Evolutionary conservation across 2,113 vertebrate species (phyloP).

Genomic region (Indri indri): DNA sequence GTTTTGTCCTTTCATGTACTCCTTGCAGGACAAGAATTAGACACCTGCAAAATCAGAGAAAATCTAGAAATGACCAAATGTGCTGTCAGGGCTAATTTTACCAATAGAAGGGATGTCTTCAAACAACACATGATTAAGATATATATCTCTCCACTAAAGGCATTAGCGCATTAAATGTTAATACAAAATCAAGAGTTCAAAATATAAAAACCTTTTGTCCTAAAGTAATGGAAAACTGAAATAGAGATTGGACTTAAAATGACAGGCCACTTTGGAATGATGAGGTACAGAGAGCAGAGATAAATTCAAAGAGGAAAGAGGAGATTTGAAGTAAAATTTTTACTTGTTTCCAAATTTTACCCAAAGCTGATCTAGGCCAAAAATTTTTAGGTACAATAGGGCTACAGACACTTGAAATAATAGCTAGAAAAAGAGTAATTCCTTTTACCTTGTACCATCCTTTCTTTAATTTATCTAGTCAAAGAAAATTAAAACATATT

Average conservation of each 20-base stretch:
- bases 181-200: background rate
- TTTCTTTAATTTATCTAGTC: background rate
- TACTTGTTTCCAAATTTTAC: constrained; percentile 11
- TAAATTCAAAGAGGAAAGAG: background rate
- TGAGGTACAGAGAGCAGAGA: background rate
- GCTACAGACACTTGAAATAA: background rate
- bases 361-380: background rate
- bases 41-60: background rate
- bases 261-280: background rate
- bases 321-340: background rate
- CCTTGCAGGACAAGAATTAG: background rate
- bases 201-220: background rate
- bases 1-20: background rate
- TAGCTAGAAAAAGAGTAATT: constrained; percentile 22
- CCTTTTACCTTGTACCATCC: background rate
- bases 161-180: background rate
- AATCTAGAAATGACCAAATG: background rate
- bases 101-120: background rate
- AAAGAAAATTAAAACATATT: background rate
- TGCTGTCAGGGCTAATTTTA: background rate
- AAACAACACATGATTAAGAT: background rate
- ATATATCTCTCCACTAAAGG: background rate
- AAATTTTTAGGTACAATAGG: background rate
- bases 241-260: background rate
- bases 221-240: background rate